Evolutionary conservation across 2,888 invertebrate species (phyloP).

Genomic region (Drosophila eohydei): DNA sequence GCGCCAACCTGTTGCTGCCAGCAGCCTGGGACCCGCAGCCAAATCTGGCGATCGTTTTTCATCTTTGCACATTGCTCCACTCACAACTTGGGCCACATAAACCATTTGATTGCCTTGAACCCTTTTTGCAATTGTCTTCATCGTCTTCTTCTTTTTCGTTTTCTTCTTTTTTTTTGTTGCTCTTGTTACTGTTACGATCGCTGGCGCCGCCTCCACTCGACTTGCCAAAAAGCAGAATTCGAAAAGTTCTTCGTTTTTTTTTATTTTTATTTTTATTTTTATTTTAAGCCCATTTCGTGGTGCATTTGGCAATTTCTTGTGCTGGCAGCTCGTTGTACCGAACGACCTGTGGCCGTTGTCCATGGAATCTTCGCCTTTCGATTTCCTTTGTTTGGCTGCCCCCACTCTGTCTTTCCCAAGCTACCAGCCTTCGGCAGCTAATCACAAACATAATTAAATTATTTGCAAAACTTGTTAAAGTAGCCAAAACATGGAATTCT

Average conservation of each 20-base stretch:
- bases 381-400: constrained; percentile 15
- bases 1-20: neutral
- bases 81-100: neutral
- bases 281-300: neutral
- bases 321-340: neutral
- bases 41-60: constrained; percentile 8
- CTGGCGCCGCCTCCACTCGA: constrained; percentile 47
- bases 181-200: constrained; percentile 57
- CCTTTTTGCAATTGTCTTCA: constrained; percentile 26
- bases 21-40: neutral
- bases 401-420: constrained; percentile 19
- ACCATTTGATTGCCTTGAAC: constrained; percentile 11
- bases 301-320: constrained; percentile 3
- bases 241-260: neutral
- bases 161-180: constrained; percentile 12
- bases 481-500: neutral
- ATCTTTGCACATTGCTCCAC: neutral
- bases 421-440: neutral
- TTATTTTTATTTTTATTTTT: too few relatives aligned
- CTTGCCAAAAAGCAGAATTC: constrained; percentile 2
- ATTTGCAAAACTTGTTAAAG: constrained; percentile 1
- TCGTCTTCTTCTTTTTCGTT: neutral
- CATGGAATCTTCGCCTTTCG: constrained; percentile 10
- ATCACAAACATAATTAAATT: constrained; percentile 7
- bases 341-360: constrained; percentile 8